These are phyloP conservation scores for Meles meles DNA, from an alignment of 2,113 vertebrate species.

Conservation along the genomic window DNA sequence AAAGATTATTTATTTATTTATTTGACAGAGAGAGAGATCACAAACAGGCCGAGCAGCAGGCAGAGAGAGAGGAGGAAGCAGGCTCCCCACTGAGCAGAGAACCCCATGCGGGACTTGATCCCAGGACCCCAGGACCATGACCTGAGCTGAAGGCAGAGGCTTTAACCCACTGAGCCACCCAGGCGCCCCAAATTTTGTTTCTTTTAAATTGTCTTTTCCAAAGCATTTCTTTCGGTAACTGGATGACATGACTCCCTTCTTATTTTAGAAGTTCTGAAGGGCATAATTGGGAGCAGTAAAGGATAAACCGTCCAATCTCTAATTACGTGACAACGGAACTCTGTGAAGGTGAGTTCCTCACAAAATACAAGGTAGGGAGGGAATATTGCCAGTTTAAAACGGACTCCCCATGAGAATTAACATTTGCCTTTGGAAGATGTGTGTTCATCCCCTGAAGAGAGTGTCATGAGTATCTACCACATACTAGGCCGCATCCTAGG, in stretches of 20 bases:
- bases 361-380: neutral
- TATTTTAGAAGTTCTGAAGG: neutral
- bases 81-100: too few relatives aligned
- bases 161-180: too few relatives aligned
- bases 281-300: neutral
- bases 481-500: neutral
- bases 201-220: neutral
- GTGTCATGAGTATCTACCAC: neutral
- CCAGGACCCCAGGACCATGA: too few relatives aligned
- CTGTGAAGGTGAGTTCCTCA: neutral
- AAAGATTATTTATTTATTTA: too few relatives aligned
- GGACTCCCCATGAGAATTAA: neutral
- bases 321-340: neutral
- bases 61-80: too few relatives aligned
- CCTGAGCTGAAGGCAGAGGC: too few relatives aligned
- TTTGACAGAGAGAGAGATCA: too few relatives aligned
- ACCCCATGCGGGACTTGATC: too few relatives aligned
- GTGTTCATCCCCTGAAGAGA: neutral
- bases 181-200: neutral
- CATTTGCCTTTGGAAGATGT: neutral
- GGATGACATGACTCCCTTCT: neutral
- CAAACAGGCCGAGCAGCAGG: too few relatives aligned
- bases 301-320: neutral
- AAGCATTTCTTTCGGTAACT: constrained; percentile 30
- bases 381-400: neutral